Evolutionary conservation across 2,797 vertebrate genomes (phyloP).

Genomic region (Antennarius maculatus): DNA sequence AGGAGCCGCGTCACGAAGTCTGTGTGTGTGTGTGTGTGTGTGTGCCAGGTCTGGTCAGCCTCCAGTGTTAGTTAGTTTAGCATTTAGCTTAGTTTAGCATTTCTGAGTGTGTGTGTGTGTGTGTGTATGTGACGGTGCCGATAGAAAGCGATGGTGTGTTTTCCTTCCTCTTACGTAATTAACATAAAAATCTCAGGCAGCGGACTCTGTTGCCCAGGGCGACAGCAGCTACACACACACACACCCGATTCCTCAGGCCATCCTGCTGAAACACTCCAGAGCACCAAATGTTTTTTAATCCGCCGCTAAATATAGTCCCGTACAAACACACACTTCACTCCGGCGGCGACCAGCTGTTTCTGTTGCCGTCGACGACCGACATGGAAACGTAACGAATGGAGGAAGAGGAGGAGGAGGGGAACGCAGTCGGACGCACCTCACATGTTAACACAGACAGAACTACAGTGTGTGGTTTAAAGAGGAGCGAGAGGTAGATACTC

Average conservation of each 20-base stretch:
- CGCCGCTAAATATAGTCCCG: not conserved
- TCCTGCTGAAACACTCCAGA: not conserved
- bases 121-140: not conserved
- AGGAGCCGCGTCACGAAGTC: constrained; percentile 41
- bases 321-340: not conserved
- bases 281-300: not conserved
- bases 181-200: not conserved
- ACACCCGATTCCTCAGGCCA: not conserved
- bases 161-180: not conserved
- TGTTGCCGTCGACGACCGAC: too few relatives aligned
- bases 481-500: constrained; percentile 82
- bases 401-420: not conserved
- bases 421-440: constrained; percentile 4
- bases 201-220: too few relatives aligned
- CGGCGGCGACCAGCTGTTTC: not conserved
- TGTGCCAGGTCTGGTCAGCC: constrained; percentile 12
- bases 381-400: too few relatives aligned
- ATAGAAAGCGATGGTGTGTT: not conserved
- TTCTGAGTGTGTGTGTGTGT: constrained; percentile 15
- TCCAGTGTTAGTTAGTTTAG: constrained; percentile 68
- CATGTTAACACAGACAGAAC: constrained; percentile 45
- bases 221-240: too few relatives aligned
- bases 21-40: constrained; percentile 39
- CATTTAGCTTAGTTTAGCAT: constrained; percentile 53
- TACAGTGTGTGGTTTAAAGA: constrained; percentile 75